Evolutionary conservation across 2,888 invertebrate species (phyloP).

Genomic region (Eupithecia subumbrata): DNA sequence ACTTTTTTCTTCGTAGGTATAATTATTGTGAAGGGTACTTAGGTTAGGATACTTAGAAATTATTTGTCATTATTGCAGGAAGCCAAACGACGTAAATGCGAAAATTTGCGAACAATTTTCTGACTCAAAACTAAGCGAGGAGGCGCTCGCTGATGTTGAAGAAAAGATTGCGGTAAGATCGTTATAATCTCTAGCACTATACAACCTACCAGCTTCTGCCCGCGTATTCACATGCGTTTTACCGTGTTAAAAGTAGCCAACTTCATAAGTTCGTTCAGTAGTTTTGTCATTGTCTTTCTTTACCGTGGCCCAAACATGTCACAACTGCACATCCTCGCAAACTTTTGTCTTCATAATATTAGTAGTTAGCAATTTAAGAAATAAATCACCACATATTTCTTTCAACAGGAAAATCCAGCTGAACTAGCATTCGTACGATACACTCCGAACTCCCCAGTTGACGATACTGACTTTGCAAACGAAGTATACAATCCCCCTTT

Average conservation of each 20-base stretch:
- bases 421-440: constrained; percentile 92
- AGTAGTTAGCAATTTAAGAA: neutral
- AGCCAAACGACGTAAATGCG: constrained; percentile 67
- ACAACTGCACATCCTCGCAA: neutral
- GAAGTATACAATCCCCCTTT: constrained; percentile 91
- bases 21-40: neutral
- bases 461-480: constrained; percentile 89
- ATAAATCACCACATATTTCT: neutral
- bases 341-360: neutral
- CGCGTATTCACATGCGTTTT: neutral
- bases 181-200: neutral
- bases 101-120: constrained; percentile 75
- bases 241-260: neutral
- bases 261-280: neutral
- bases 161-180: constrained; percentile 58
- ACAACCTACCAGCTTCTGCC: neutral
- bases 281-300: neutral
- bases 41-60: neutral
- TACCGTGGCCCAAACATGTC: neutral
- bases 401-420: constrained; percentile 83
- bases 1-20: neutral
- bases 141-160: constrained; percentile 49
- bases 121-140: constrained; percentile 68
- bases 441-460: constrained; percentile 86
- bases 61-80: constrained; percentile 55